phyloP scores from a whole-genome alignment of 2,113 vertebrate species.

The Corythaixoides concolor region DNA sequence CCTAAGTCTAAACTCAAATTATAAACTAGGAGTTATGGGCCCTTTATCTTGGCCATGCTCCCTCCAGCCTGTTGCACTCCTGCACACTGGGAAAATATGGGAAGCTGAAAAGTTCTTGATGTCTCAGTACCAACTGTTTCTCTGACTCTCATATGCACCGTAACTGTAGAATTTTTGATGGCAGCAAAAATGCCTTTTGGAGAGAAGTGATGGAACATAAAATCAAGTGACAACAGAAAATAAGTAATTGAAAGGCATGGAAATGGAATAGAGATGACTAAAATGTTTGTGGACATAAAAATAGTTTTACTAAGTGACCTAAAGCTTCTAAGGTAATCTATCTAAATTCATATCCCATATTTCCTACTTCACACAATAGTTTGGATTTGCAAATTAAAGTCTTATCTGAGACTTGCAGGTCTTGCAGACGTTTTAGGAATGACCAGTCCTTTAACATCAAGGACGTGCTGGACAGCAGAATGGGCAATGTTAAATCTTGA shows the following conservation, averaged over 20 bases:
- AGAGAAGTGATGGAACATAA: background rate
- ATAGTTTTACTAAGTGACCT: background rate
- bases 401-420: background rate
- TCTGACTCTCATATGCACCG: background rate
- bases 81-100: no score
- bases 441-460: background rate
- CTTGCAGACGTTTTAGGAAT: background rate
- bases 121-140: background rate
- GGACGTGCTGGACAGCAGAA: background rate
- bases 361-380: background rate
- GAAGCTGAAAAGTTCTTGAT: no score
- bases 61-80: no score
- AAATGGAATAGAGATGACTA: background rate
- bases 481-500: background rate
- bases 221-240: background rate
- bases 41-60: no score
- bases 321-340: background rate
- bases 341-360: fast-evolving
- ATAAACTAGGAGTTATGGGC: no score
- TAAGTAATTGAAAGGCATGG: background rate
- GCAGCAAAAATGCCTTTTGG: background rate
- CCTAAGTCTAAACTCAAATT: no score
- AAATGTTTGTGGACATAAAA: background rate
- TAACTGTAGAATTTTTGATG: background rate
- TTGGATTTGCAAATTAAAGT: background rate